These are phyloP conservation scores for Didymodactylos carnosus DNA, from an alignment of 2,888 invertebrate species.

Conservation along the genomic window DNA sequence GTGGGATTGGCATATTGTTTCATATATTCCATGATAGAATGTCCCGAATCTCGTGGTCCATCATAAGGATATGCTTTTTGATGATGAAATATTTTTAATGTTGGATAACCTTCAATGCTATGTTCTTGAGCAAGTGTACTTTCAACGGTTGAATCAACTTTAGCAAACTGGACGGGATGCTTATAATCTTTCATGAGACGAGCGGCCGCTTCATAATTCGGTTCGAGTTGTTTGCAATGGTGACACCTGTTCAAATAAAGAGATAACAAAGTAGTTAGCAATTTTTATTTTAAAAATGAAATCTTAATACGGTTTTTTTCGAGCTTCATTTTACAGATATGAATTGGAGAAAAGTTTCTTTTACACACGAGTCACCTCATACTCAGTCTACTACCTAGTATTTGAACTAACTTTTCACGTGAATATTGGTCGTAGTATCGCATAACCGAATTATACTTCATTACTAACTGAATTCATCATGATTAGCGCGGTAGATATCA, in stretches of 20 bases:
- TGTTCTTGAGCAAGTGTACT: slow-evolving; percentile 34
- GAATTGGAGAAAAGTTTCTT: too few species aligned
- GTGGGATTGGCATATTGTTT: slow-evolving; percentile 36
- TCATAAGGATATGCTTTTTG: slow-evolving; percentile 27
- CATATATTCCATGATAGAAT: slow-evolving; percentile 40
- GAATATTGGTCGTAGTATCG: too few species aligned
- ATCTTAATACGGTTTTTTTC: not conserved
- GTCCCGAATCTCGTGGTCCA: slow-evolving; percentile 22
- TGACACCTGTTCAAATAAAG: slow-evolving; percentile 22
- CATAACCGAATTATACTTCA: too few species aligned
- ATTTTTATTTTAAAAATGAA: not conserved
- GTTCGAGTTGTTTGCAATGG: slow-evolving; percentile 24
- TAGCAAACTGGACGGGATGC: slow-evolving; percentile 23
- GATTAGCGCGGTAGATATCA: too few species aligned
- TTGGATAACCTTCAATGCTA: slow-evolving; percentile 38
- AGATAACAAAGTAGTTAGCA: not conserved
- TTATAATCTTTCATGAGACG: slow-evolving; percentile 18
- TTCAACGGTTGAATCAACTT: slow-evolving; percentile 37
- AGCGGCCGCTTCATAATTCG: slow-evolving; percentile 24
- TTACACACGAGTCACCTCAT: too few species aligned
- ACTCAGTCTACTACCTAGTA: too few species aligned
- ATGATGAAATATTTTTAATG: slow-evolving; percentile 31
- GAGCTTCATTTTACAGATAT: slow-evolving; percentile 18
- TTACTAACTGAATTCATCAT: too few species aligned
- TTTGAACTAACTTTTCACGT: too few species aligned